Base-by-base conservation (phyloP, 2,888 invertebrate genomes). In the Ptychoptera albimana region DNA sequence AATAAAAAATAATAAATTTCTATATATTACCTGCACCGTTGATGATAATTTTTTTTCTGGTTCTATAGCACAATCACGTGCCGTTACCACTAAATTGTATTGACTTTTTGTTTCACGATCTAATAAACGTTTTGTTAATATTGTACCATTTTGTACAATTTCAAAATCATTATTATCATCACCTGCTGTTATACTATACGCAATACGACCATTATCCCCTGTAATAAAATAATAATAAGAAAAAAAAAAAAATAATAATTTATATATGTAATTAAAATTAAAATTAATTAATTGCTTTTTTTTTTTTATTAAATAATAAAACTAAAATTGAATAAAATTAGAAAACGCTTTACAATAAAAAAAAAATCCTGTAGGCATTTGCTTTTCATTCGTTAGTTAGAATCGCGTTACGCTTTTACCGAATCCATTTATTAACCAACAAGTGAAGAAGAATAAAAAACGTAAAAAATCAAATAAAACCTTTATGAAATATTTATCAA, bases 51-150 rank as follows among this genome's bases (percentile, higher is more conserved):
- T 72, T 43, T 77, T 78, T 55, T 81, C 78, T 29, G 80, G 79
- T 49, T 75, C 72, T 51, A 70, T 69, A 9, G 91, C 88, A 61
- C 79, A 79, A 66, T 94, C 94, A 44, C 75, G 79, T 31, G 92
- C 94, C 43, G 82, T 81, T 39, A 96, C 79, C 36, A 85, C 77
- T 55, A 96, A 70, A 61, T 81, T 86, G 69, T 93, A 94, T 23
- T 78, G 70, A 11, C 81, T 75, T 50, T 79, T 74, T 36, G 74
- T 75, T 67, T 96, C 94, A 49, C 94, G 73, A 63, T 96, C 93
- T 56, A 96, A 70, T 37, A 65, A 58, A 51, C 74, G 76, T 46
- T 71, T 73, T 5, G 88, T 89, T 59, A 73, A 75, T 50, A 94
- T 79, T 12, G 86, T 87, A 40, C 94, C 94, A 61, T 89, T 92